phyloP scores from a whole-genome alignment of 2,113 vertebrate genomes.

The Bothrops jararaca region DNA sequence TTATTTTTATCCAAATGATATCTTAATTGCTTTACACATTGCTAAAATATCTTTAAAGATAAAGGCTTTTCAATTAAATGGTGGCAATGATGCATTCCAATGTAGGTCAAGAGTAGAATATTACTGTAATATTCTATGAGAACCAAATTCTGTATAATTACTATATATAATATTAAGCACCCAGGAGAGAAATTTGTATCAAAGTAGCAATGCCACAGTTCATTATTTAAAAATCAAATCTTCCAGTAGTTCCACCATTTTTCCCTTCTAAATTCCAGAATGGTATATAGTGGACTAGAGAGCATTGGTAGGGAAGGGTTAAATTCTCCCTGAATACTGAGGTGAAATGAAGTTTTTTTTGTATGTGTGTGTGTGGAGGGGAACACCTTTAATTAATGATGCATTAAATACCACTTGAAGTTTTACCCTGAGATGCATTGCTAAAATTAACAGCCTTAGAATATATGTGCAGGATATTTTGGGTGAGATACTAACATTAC shows the following conservation, averaged over 20 bases:
- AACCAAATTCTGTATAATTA: background rate
- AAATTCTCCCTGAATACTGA: too few relatives aligned
- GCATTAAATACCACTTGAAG: background rate
- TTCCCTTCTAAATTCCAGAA: background rate
- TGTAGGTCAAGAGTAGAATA: background rate
- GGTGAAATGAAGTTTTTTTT: background rate
- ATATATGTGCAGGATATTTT: background rate
- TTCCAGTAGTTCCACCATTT: background rate
- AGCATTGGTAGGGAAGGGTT: background rate
- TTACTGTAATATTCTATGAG: background rate
- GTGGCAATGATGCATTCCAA: background rate
- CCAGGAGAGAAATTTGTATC: background rate
- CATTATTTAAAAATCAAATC: background rate
- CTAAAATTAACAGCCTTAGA: background rate
- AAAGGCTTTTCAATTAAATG: background rate
- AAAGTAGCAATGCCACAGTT: background rate
- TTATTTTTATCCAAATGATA: background rate
- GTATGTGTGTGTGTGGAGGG: background rate
- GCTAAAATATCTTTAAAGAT: background rate
- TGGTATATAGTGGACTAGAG: background rate
- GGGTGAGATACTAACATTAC: background rate
- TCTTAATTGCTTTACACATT: background rate
- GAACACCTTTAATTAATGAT: background rate
- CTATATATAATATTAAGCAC: background rate
- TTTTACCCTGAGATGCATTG: background rate